Evolutionary conservation across 2,888 invertebrate genomes (phyloP).

Genomic region (Elaeidobius kamerunicus): DNA sequence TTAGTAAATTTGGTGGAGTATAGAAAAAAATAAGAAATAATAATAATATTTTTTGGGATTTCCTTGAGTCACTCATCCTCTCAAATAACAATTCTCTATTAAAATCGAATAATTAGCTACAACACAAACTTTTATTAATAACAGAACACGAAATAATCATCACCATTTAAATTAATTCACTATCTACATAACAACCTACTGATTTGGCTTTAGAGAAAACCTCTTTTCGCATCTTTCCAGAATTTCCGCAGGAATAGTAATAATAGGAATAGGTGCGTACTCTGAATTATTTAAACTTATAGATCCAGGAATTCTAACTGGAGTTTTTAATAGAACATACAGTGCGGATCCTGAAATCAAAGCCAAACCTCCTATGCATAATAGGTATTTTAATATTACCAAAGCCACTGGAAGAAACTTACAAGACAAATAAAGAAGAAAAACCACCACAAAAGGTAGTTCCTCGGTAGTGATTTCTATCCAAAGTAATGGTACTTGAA

Average conservation of each 20-base stretch:
- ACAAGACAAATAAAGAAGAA: slow-evolving; percentile 36
- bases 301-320: slow-evolving; percentile 31
- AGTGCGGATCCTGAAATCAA: slow-evolving; percentile 43
- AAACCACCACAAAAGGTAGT: slow-evolving; percentile 36
- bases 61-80: no score
- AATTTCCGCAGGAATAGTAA: slow-evolving; percentile 41
- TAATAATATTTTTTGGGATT: no score
- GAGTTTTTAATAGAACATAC: slow-evolving; percentile 35
- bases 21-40: no score
- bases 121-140: no score
- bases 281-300: slow-evolving; percentile 37
- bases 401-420: slow-evolving; percentile 39
- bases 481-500: slow-evolving; percentile 70
- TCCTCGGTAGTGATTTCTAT: slow-evolving; percentile 55
- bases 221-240: slow-evolving; percentile 32
- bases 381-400: slow-evolving; percentile 38
- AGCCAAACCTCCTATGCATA: slow-evolving; percentile 42
- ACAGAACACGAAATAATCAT: no score
- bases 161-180: no score
- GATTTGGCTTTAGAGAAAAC: slow-evolving; percentile 18
- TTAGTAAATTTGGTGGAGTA: no score
- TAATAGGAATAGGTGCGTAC: slow-evolving; percentile 45
- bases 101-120: no score
- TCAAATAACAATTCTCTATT: no score
- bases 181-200: no score